phyloP scores from a whole-genome alignment of 2,797 vertebrate species.

The Myotis planiceps region DNA sequence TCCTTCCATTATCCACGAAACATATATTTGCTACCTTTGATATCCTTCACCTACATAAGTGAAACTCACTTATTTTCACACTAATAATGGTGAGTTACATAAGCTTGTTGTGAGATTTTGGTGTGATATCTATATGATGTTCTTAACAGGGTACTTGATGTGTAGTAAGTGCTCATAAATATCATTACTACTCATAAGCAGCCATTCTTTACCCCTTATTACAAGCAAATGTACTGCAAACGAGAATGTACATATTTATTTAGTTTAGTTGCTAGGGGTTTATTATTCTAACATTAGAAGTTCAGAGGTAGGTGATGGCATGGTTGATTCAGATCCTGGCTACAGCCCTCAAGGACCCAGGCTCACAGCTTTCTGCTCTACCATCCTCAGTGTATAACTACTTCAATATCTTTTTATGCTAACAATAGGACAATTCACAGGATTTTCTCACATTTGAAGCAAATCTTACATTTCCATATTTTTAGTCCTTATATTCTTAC shows the following conservation, averaged over 20 bases:
- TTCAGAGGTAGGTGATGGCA: background rate
- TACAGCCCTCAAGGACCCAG: background rate
- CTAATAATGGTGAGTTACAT: background rate
- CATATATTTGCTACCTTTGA: background rate
- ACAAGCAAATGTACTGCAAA: slow-evolving; percentile 31
- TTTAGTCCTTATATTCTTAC: background rate
- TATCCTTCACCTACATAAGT: background rate
- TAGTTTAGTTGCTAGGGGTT: background rate
- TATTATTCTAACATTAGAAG: background rate
- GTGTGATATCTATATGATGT: background rate
- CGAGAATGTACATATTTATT: background rate
- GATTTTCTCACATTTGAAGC: background rate
- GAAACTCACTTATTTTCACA: background rate
- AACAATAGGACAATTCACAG: background rate
- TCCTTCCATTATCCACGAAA: background rate
- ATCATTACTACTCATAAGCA: slow-evolving; percentile 9
- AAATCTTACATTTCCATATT: background rate
- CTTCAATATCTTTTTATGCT: background rate
- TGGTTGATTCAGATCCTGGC: background rate
- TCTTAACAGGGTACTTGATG: background rate
- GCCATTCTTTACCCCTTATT: slow-evolving; percentile 6
- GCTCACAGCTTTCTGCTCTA: background rate
- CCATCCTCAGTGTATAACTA: background rate
- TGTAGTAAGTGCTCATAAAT: slow-evolving; percentile 12
- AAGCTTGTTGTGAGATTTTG: background rate